phyloP scores from a whole-genome alignment of 1,140 invertebrate genomes.

The Plectrocnemia conspersa region DNA sequence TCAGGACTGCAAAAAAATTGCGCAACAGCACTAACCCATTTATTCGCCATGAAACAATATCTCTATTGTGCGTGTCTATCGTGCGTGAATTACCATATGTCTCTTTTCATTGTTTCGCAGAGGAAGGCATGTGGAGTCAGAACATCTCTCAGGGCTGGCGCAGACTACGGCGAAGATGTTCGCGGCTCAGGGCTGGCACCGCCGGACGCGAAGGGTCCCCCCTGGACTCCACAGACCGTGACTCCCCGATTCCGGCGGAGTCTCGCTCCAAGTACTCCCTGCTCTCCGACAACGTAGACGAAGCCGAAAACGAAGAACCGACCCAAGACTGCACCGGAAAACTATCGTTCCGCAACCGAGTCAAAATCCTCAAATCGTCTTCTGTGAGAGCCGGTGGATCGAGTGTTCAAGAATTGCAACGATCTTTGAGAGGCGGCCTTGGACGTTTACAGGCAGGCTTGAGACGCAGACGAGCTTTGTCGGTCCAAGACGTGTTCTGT shows the following conservation, averaged over 20 bases:
- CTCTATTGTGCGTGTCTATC: too few species aligned
- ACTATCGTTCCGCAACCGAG: slow-evolving; percentile 48
- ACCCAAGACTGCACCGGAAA: slow-evolving; percentile 42
- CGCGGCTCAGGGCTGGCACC: slow-evolving; percentile 54
- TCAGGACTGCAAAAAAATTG: too few species aligned
- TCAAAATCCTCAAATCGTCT: slow-evolving; percentile 56
- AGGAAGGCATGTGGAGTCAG: slow-evolving; percentile 65
- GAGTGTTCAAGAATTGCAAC: slow-evolving; percentile 43
- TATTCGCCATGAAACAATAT: too few species aligned
- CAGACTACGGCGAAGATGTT: slow-evolving; percentile 62
- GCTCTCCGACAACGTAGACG: slow-evolving; percentile 42
- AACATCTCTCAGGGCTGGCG: slow-evolving; percentile 70
- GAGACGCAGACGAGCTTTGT: slow-evolving; percentile 57
- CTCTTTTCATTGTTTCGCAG: slow-evolving; percentile 54
- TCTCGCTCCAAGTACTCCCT: slow-evolving; percentile 42
- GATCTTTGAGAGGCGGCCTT: slow-evolving; percentile 60
- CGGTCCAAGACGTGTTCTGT: slow-evolving; percentile 61
- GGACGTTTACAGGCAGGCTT: slow-evolving; percentile 64
- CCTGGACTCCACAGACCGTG: slow-evolving; percentile 48
- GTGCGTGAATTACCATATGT: too few species aligned
- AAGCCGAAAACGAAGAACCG: slow-evolving; percentile 40
- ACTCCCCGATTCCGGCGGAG: slow-evolving; percentile 49
- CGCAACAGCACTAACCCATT: too few species aligned
- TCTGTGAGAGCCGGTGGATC: slow-evolving; percentile 58
- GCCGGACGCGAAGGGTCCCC: slow-evolving; percentile 48